These are phyloP conservation scores for Corticium candelabrum DNA, from an alignment of 37 sponge, comb jelly and placozoan genomes.

Conservation along the genomic window DNA sequence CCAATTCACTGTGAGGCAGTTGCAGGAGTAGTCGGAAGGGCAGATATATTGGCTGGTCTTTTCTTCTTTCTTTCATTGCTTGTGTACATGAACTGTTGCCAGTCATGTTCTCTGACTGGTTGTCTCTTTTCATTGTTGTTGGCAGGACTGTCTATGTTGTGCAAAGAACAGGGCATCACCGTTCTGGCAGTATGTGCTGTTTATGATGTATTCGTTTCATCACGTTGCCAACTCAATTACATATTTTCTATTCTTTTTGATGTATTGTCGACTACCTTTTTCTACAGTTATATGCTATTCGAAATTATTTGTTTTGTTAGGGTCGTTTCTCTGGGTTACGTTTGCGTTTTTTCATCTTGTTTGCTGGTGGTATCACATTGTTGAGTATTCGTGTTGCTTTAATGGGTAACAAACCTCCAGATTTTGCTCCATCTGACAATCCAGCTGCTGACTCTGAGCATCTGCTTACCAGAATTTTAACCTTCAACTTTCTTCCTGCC, in stretches of 20 bases:
- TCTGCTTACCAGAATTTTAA: constrained; percentile 46
- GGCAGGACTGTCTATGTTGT: constrained; percentile 32
- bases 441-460: constrained; percentile 59
- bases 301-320: neutral
- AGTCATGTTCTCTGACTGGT: neutral
- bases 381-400: constrained; percentile 24
- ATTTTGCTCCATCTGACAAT: constrained; percentile 72
- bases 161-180: constrained; percentile 68
- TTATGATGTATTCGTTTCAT: constrained; percentile 37
- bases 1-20: constrained; percentile 89
- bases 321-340: neutral
- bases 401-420: constrained; percentile 37
- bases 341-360: neutral
- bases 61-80: neutral
- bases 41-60: neutral
- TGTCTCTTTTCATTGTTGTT: neutral
- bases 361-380: constrained; percentile 8
- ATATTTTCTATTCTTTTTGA: neutral
- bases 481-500: constrained; percentile 51
- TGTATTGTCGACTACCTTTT: neutral
- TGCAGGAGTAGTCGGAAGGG: constrained; percentile 9
- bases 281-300: neutral
- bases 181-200: constrained; percentile 45
- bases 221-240: neutral
- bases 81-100: neutral